A percentile compares a stretch with the other conserved stretches of the same genome.
Evolutionary conservation across 1,140 invertebrate genomes (phyloP).

Genomic region (Latrodectus geometricus): DNA sequence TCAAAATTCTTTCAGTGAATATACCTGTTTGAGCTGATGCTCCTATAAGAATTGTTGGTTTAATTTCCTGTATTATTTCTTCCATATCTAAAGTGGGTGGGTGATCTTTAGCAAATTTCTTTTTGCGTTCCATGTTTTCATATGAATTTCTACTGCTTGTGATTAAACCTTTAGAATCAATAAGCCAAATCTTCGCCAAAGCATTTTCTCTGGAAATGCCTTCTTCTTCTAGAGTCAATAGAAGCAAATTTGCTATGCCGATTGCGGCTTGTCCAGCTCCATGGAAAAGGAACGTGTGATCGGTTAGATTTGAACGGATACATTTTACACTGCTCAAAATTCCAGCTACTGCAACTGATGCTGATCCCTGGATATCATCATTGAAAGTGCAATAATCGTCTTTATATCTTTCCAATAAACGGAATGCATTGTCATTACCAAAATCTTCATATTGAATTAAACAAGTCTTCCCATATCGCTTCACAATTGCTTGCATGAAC

Average conservation of each 20-base stretch:
- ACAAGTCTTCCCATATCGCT: slow-evolving; percentile 68
- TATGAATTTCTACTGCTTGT: slow-evolving; percentile 60
- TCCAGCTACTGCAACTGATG: slow-evolving; percentile 90
- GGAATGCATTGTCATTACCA: slow-evolving; percentile 91
- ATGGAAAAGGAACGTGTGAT: background rate
- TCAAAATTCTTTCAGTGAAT: slow-evolving; percentile 87
- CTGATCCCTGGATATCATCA: slow-evolving; percentile 93
- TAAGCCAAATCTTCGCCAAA: slow-evolving; percentile 81
- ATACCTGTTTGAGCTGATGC: slow-evolving; percentile 87
- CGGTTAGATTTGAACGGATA: slow-evolving; percentile 75
- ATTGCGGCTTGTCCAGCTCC: background rate
- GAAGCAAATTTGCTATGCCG: background rate
- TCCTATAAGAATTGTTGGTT: slow-evolving; percentile 80
- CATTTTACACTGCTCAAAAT: slow-evolving; percentile 84
- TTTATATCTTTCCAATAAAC: slow-evolving; percentile 88
- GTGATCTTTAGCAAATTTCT: slow-evolving; percentile 84
- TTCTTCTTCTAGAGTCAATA: slow-evolving; percentile 69
- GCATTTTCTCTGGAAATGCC: slow-evolving; percentile 82
- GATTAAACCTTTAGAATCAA: slow-evolving; percentile 71
- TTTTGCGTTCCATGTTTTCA: slow-evolving; percentile 76
- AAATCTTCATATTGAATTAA: slow-evolving; percentile 93
- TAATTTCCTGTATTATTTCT: slow-evolving; percentile 83
- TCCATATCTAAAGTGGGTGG: slow-evolving; percentile 80
- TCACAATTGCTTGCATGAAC: slow-evolving; percentile 94
- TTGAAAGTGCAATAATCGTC: slow-evolving; percentile 93